Base-by-base conservation (phyloP, 2,797 vertebrate species). In the Salarias fasciatus region DNA sequence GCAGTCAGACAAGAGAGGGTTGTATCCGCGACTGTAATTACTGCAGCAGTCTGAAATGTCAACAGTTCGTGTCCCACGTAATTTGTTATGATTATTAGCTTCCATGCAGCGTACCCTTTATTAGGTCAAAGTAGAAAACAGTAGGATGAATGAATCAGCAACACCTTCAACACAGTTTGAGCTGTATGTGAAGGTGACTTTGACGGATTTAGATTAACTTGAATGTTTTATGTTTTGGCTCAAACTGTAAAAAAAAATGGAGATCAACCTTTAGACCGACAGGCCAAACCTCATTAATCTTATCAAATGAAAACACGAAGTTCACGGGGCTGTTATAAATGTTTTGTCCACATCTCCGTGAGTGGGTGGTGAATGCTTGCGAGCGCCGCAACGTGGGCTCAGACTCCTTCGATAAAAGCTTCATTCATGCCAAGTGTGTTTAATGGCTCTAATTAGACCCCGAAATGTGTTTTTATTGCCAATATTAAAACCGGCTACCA, bases 401-500 rank as follows among this genome's bases (percentile, higher is more conserved):
- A 54, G 59, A 77, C 6, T 3, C 44, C 36, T 75, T 72, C 48
- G 56, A 78, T 70, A 70, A 67, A 70, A 55, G 53, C 58, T 31
- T 10, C 9, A 42, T 73, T 73, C 55, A 61, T 47, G 63, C 76
- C 67, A 80, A 84, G 29, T 53, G 58, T 68, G 65, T 79, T 79
- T 73, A 77, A 79, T 62, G n/a, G 13, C 35, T 79, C 24, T 64
- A 77, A 77, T 86, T 87, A 76, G 36, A 46, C 8, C 43, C 47
- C 24, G 77, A 83, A 81, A 83, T 71, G 63, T 43, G 37, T 71
- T 85, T 88, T 86, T 82, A 84, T 55, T 53, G 53, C 69, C 76
- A 79, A 82, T 85, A 83, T 83, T 78, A 69, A 80, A 84, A 8
- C 57, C 67, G 56, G 62, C 65, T 65, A 49, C 54, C 55, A 63